Base-by-base conservation (phyloP, 2,888 invertebrate genomes). In the Leucophenga montana region DNA sequence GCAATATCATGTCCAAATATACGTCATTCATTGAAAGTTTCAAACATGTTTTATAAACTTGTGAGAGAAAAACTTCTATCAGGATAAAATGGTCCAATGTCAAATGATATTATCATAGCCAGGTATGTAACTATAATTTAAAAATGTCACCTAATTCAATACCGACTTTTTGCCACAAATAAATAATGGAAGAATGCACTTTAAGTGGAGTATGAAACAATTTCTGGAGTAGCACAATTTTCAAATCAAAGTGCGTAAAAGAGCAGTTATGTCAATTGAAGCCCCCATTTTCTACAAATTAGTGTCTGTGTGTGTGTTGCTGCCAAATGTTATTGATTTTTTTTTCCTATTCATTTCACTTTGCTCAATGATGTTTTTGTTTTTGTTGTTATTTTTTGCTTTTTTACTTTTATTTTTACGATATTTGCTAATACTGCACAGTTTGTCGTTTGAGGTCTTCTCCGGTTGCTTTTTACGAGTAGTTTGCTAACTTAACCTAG, bases 311-410 rank as follows among this genome's bases (percentile, higher is more conserved):
- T n/a, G 14, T n/a, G 16, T 65, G 65, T 46, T 48, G 77, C 73
- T 69, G 81, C 81, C 83, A 80, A 81, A 82, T 76, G 84, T 72
- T 82, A 82, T 82, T 82, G 82, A 82, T 82, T 82, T 82, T 80
- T 78, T 76, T 73, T 68, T 56, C 13, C 13, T 53, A 13, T 27
- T 44, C 48, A 44, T 44, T 65, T 61, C 68, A 67, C 16, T 31
- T 31, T 31, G 31, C 33, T 50, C 16, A 39, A 39, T 81, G 81
- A 84, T 84, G 84, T 81, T 81, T 77, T 76, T 71, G 65, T 66
- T 66, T 57, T 65, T 53, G 44, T 46, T 57, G n/a, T 46, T 50
- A 48, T 48, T 66, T 62, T 61, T 53, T 46, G 18, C 44, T 44
- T 33, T 27, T 31, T 20, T 39, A 31, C n/a, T 46, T 16, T 27